These are phyloP conservation scores for Chrysolina americana DNA, from an alignment of 2,888 invertebrate genomes.

Conservation along the genomic window DNA sequence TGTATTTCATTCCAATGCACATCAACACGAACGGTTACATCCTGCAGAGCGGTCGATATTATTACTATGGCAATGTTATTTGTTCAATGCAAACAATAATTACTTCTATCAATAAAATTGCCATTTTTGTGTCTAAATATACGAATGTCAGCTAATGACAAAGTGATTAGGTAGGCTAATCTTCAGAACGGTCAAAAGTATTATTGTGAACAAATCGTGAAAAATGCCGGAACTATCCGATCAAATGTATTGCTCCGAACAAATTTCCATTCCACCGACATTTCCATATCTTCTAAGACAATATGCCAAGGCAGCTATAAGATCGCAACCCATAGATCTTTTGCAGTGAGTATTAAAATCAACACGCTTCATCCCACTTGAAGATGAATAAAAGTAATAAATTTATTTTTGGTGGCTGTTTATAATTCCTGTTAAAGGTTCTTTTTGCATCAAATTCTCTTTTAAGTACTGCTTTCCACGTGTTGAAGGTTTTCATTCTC, in stretches of 20 bases:
- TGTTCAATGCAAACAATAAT: constrained; percentile 1
- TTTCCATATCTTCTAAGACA: constrained; percentile 88
- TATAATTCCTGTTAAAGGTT: too few species aligned
- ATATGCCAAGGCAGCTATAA: constrained; percentile 92
- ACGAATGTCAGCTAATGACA: constrained; percentile 5
- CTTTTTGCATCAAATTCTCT: too few species aligned
- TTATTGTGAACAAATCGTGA: not conserved
- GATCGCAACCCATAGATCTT: constrained; percentile 90
- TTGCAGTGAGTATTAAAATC: constrained; percentile 69
- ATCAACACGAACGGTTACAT: not conserved
- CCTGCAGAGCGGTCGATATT: not conserved
- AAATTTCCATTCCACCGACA: constrained; percentile 87
- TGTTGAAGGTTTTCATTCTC: too few species aligned
- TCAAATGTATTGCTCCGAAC: constrained; percentile 85
- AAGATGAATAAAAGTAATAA: too few species aligned
- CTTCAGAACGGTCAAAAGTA: not conserved
- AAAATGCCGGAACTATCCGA: constrained; percentile 77
- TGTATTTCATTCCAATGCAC: not conserved
- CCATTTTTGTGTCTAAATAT: not conserved
- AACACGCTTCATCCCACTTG: too few species aligned
- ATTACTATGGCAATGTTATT: constrained; percentile 10
- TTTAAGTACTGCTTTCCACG: too few species aligned
- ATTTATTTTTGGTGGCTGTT: too few species aligned
- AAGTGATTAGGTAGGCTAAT: not conserved
- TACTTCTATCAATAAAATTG: not conserved